These are phyloP conservation scores for Thymelicus sylvestris DNA, from an alignment of 2,888 invertebrate species.

Conservation along the genomic window DNA sequence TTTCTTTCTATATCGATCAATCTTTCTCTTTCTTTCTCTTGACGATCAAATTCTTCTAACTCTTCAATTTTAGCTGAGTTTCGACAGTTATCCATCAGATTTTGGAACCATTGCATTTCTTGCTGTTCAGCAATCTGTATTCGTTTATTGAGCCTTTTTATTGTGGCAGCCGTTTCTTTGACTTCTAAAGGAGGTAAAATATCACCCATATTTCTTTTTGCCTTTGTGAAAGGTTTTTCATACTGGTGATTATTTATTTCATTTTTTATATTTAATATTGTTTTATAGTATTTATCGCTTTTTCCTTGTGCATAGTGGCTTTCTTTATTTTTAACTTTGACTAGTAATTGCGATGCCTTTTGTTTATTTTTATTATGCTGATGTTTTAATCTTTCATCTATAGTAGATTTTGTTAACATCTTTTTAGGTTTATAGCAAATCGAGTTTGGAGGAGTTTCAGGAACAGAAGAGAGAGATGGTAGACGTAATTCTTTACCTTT, in stretches of 20 bases:
- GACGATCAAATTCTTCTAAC: constrained; percentile 72
- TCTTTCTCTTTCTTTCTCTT: constrained; percentile 75
- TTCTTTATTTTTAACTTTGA: constrained; percentile 61
- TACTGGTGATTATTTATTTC: constrained; percentile 54
- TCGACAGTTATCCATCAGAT: constrained; percentile 74
- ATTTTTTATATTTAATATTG: constrained; percentile 53
- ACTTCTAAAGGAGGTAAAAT: constrained; percentile 50
- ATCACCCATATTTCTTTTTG: constrained; percentile 45
- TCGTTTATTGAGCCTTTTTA: constrained; percentile 80
- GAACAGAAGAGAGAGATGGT: constrained; percentile 40
- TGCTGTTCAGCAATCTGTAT: constrained; percentile 74
- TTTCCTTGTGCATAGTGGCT: constrained; percentile 62
- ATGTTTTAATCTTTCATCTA: constrained; percentile 67
- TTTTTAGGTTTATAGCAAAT: constrained; percentile 53
- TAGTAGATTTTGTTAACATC: constrained; percentile 68
- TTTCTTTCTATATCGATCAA: constrained; percentile 84
- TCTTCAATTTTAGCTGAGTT: constrained; percentile 70
- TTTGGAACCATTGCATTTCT: constrained; percentile 80
- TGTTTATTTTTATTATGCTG: constrained; percentile 67
- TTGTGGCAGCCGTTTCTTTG: constrained; percentile 78
- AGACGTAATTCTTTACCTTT: constrained; percentile 51
- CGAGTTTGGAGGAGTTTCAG: constrained; percentile 63
- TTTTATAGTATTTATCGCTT: constrained; percentile 58
- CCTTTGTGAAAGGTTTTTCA: constrained; percentile 50
- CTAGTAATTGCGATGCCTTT: constrained; percentile 61